Evolutionary conservation across 1,140 invertebrate genomes (phyloP).

Genomic region (Penaeus japonicus): DNA sequence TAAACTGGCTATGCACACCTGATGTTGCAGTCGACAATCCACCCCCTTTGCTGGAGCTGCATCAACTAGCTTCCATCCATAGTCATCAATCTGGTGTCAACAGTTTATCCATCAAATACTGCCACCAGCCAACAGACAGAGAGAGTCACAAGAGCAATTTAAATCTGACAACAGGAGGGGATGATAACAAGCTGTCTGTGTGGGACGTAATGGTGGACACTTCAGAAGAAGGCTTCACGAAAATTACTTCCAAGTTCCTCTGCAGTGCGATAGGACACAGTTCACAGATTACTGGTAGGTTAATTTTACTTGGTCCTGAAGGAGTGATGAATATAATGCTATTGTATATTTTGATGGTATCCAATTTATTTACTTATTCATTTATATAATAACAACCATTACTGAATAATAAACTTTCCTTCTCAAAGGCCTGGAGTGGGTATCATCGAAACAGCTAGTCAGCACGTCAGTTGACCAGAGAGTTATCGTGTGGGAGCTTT

Average conservation of each 20-base stretch:
- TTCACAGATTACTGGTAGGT: constrained; percentile 41
- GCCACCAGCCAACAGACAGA: neutral
- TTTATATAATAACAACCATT: neutral
- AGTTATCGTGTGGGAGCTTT: constrained; percentile 17
- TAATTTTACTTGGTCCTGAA: neutral
- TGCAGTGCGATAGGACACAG: constrained; percentile 26
- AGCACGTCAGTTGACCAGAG: constrained; percentile 41
- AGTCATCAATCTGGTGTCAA: constrained; percentile 44
- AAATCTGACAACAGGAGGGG: constrained; percentile 39
- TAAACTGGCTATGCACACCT: neutral
- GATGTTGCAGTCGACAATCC: neutral
- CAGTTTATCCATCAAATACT: neutral
- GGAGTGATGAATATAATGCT: neutral
- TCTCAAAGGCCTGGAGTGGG: constrained; percentile 27
- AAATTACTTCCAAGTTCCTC: neutral
- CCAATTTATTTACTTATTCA: neutral
- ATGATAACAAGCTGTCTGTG: constrained; percentile 36
- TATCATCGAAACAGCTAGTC: neutral
- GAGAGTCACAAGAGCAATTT: neutral
- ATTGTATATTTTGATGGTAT: neutral
- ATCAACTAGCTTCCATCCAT: neutral
- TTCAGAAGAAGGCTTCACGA: neutral
- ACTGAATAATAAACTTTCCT: neutral
- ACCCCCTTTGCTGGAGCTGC: neutral
- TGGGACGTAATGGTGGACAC: constrained; percentile 21